These are phyloP conservation scores for Calcarius ornatus DNA, from an alignment of 2,113 vertebrate genomes.

Conservation along the genomic window DNA sequence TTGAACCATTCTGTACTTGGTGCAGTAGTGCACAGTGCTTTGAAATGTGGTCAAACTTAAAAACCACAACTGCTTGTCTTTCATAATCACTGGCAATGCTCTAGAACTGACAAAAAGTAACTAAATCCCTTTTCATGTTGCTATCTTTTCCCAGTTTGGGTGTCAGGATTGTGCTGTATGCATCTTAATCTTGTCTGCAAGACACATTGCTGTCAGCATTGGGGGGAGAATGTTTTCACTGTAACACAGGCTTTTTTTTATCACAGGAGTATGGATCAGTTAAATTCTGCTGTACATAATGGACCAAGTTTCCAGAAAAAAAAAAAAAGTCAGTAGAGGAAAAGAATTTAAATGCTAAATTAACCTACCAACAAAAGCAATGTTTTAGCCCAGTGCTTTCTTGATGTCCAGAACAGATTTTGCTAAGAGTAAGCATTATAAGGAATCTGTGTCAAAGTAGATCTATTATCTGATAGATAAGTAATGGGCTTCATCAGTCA, in stretches of 20 bases:
- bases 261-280: not conserved
- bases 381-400: not conserved
- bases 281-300: not conserved
- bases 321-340: not conserved
- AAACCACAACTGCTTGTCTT: not conserved
- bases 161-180: not conserved
- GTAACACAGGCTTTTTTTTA: not conserved
- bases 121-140: not conserved
- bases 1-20: not conserved
- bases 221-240: not conserved
- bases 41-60: not conserved
- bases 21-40: not conserved
- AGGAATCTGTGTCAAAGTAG: not conserved
- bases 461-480: not conserved
- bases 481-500: not conserved
- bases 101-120: not conserved
- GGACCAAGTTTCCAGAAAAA: not conserved
- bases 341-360: slow-evolving; percentile 42
- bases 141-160: not conserved
- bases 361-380: not conserved
- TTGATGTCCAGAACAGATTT: not conserved
- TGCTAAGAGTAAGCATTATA: not conserved
- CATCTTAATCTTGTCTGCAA: not conserved
- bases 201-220: not conserved
- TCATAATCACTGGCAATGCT: not conserved